Evolutionary conservation across 2,797 vertebrate species (phyloP).

Genomic region (Poeciliopsis infans): DNA sequence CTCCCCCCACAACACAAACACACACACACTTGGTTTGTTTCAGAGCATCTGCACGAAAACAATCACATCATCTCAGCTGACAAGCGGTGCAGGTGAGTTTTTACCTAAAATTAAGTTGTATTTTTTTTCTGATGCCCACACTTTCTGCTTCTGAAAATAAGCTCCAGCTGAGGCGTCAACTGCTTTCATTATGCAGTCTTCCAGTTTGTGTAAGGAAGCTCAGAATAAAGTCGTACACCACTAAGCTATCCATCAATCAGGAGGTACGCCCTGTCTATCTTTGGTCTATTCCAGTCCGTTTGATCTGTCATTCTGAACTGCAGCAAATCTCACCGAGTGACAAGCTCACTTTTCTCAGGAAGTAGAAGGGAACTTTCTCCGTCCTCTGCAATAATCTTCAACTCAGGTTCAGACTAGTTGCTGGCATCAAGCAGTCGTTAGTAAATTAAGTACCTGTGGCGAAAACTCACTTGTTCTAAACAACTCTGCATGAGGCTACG

Average conservation of each 20-base stretch:
- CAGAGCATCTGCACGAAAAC: slow-evolving; percentile 13
- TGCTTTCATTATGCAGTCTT: slow-evolving; percentile 19
- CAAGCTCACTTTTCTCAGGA: slow-evolving; percentile 43
- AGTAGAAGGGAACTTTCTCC: slow-evolving; percentile 32
- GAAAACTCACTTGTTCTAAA: slow-evolving; percentile 7
- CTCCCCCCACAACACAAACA: not conserved
- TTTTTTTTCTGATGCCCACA: slow-evolving; percentile 4
- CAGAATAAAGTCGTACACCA: slow-evolving; percentile 43
- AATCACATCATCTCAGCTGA: slow-evolving; percentile 15
- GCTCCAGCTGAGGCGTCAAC: slow-evolving; percentile 21
- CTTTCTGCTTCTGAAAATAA: slow-evolving; percentile 18
- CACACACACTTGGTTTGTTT: slow-evolving; percentile 15
- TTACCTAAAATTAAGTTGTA: not conserved
- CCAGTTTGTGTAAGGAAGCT: slow-evolving; percentile 26
- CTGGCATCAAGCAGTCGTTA: slow-evolving; percentile 18
- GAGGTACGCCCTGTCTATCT: slow-evolving; percentile 34
- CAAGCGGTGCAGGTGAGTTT: slow-evolving; percentile 19
- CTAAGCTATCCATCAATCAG: slow-evolving; percentile 62
- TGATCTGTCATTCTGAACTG: slow-evolving; percentile 53
- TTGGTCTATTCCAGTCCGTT: slow-evolving; percentile 67
- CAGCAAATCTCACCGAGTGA: slow-evolving; percentile 36
- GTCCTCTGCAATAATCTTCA: slow-evolving; percentile 54
- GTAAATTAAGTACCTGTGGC: slow-evolving; percentile 27
- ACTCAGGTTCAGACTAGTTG: slow-evolving; percentile 28
- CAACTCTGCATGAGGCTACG: not conserved